Percentiles rank a stretch among this genome's conserved stretches.
Evolutionary conservation across 2,797 vertebrate genomes (phyloP).

Genomic region (Limnodromus scolopaceus): DNA sequence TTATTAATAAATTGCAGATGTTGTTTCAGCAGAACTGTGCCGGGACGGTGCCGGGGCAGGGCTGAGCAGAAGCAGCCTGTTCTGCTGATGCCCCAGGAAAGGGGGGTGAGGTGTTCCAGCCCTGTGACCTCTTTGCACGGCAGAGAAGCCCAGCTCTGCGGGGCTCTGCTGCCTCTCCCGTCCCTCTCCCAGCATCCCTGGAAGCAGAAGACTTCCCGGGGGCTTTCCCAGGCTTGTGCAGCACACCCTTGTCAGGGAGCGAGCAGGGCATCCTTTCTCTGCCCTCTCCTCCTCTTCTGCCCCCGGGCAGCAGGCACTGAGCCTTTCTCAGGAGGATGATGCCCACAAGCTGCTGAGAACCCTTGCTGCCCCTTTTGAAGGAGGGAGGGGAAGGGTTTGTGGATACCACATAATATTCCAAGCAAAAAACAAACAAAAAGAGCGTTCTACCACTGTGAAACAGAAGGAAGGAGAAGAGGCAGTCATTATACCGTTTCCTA

Average conservation of each 20-base stretch:
- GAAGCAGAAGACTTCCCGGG: background rate
- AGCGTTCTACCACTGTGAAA: background rate
- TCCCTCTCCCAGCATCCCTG: background rate
- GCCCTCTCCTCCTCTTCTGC: background rate
- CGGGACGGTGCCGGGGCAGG: accelerated
- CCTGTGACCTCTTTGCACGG: background rate
- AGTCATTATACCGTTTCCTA: background rate
- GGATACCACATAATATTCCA: background rate
- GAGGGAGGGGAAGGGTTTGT: background rate
- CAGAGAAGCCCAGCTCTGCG: background rate
- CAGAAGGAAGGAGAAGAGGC: background rate
- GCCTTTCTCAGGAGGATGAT: background rate
- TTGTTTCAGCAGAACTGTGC: background rate
- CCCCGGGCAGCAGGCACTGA: background rate
- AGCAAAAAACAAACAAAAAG: background rate
- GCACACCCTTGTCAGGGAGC: background rate
- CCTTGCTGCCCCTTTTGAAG: background rate
- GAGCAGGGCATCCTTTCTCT: background rate
- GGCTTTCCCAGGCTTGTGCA: background rate
- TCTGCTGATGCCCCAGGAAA: background rate
- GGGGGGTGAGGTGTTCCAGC: background rate
- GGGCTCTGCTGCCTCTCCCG: background rate
- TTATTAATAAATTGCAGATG: background rate
- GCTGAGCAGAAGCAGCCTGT: background rate
- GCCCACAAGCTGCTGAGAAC: background rate